These are phyloP conservation scores for Monochamus saltuarius DNA, from an alignment of 1,140 invertebrate species.

Conservation along the genomic window DNA sequence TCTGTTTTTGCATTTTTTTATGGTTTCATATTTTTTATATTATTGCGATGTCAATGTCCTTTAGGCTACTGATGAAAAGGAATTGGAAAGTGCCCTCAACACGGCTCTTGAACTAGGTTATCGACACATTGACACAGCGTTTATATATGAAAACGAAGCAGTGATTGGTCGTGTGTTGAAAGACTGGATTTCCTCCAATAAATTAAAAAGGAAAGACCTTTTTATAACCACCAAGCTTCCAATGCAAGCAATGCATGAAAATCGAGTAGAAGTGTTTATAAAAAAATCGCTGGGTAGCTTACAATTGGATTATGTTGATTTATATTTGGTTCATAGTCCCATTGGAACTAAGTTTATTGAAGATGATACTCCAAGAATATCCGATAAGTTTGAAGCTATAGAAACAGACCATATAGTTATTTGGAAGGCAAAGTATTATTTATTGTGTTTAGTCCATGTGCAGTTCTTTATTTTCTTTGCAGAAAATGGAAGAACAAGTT, in stretches of 20 bases:
- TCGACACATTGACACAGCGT: conserved; percentile 79
- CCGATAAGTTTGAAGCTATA: conserved; percentile 29
- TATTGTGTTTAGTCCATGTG: neutral
- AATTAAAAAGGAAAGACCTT: conserved; percentile 66
- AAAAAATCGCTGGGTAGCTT: conserved; percentile 2
- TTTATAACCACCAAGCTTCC: conserved; percentile 64
- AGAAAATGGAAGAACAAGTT: conserved; percentile 77
- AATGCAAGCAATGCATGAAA: conserved; percentile 3
- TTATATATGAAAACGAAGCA: conserved; percentile 78
- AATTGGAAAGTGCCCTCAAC: conserved; percentile 55
- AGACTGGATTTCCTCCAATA: conserved; percentile 69
- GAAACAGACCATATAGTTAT: conserved; percentile 68
- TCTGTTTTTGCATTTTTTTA: too few relatives aligned
- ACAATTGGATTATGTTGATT: conserved; percentile 15
- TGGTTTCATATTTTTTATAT: too few relatives aligned
- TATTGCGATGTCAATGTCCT: too few relatives aligned
- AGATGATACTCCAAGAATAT: neutral
- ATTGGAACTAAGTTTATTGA: neutral
- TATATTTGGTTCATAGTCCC: conserved; percentile 13
- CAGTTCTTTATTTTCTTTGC: neutral
- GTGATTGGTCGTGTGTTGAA: conserved; percentile 74
- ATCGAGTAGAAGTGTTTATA: conserved; percentile 11
- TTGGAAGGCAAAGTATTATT: conserved; percentile 65
- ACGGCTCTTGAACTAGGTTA: conserved; percentile 67
- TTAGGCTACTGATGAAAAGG: too few relatives aligned